These are phyloP conservation scores for Eulithis prunata DNA, from an alignment of 2,888 invertebrate genomes.

Conservation along the genomic window DNA sequence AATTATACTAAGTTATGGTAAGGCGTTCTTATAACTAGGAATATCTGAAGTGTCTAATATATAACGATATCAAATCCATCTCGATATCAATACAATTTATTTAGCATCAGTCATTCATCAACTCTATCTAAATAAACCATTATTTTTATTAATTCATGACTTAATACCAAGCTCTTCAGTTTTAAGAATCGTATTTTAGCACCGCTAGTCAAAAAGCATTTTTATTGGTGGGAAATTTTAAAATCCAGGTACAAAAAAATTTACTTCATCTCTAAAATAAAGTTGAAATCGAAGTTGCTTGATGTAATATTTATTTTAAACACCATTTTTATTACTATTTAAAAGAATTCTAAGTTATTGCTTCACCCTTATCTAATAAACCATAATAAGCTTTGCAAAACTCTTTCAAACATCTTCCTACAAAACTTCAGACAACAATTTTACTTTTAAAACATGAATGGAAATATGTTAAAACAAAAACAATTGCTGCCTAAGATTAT, in stretches of 20 bases:
- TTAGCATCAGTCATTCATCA: slow-evolving; percentile 36
- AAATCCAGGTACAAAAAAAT: slow-evolving; percentile 6
- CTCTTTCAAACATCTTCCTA: slow-evolving; percentile 6
- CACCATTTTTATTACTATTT: slow-evolving; percentile 1
- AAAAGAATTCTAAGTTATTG: neutral
- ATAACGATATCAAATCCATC: slow-evolving; percentile 25
- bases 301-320: neutral
- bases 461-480: neutral
- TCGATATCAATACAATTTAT: slow-evolving; percentile 29
- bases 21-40: slow-evolving; percentile 30
- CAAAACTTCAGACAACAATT: slow-evolving; percentile 1
- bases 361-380: slow-evolving; percentile 6
- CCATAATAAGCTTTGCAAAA: neutral
- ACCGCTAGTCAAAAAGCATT: slow-evolving; percentile 52
- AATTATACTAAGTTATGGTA: slow-evolving; percentile 40
- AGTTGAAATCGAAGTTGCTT: neutral
- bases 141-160: slow-evolving; percentile 26
- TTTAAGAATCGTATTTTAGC: slow-evolving; percentile 48
- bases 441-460: neutral
- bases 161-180: slow-evolving; percentile 33
- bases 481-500: too few relatives aligned
- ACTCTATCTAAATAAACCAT: slow-evolving; percentile 23
- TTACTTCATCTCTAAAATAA: slow-evolving; percentile 1
- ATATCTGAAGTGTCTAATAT: slow-evolving; percentile 28
- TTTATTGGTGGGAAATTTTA: slow-evolving; percentile 52